phyloP scores from a whole-genome alignment of 2,113 vertebrate species.

The Seriola dumerili region DNA sequence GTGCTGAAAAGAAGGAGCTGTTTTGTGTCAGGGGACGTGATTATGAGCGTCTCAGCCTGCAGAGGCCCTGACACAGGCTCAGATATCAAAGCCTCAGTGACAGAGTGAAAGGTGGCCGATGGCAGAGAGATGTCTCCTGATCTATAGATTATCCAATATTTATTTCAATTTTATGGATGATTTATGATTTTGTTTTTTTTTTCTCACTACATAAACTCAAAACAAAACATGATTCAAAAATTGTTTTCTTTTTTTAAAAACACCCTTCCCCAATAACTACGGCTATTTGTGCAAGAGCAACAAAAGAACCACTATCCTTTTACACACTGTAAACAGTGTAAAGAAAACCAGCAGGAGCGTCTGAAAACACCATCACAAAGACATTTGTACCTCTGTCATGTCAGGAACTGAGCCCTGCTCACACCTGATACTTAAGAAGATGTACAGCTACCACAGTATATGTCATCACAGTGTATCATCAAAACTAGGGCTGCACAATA shows the following conservation, averaged over 20 bases:
- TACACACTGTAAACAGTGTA: not conserved
- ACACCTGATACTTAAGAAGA: not conserved
- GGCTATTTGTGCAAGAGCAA: not conserved
- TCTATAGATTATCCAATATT: constrained; percentile 3
- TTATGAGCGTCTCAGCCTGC: constrained; percentile 30
- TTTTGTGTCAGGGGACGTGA: constrained; percentile 44
- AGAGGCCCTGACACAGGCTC: constrained; percentile 34
- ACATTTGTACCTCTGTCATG: not conserved
- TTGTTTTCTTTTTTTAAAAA: no score
- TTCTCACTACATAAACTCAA: not conserved
- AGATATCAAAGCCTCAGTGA: constrained; percentile 45
- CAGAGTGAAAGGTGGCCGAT: not conserved
- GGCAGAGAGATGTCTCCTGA: not conserved
- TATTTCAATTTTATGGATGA: not conserved
- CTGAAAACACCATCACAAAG: not conserved
- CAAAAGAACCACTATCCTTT: not conserved
- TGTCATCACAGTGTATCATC: not conserved
- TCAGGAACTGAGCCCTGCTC: not conserved
- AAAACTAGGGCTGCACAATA: no score
- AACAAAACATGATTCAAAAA: not conserved
- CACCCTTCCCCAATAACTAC: no score
- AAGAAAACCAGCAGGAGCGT: not conserved
- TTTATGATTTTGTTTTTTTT: not conserved
- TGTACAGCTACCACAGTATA: not conserved
- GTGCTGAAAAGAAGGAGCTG: constrained; percentile 28